A percentile compares a stretch with the other conserved stretches of the same genome.
phyloP scores from a whole-genome alignment of 2,797 vertebrate species.

The Oceanodroma leucorhoa region DNA sequence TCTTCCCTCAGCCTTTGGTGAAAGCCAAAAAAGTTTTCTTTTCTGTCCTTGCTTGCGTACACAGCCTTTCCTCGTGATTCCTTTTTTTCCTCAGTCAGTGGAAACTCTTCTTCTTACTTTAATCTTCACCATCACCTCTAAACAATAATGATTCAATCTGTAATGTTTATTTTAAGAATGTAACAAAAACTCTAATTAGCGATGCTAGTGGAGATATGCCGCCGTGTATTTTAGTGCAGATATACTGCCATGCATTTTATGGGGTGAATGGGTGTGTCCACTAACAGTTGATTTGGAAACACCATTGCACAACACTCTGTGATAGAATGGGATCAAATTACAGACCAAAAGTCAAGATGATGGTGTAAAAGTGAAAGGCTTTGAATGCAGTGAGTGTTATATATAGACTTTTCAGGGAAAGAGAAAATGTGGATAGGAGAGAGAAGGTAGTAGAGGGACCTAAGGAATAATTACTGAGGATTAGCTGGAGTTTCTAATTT shows the following conservation, averaged over 20 bases:
- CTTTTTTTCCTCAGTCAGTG: neutral
- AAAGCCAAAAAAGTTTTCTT: neutral
- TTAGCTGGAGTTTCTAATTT: neutral
- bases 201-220: neutral
- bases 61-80: neutral
- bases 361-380: neutral
- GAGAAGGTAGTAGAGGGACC: neutral
- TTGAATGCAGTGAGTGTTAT: neutral
- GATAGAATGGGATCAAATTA: neutral
- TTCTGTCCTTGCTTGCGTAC: neutral
- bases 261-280: neutral
- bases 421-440: neutral
- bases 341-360: neutral
- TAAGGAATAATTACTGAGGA: neutral
- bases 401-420: neutral
- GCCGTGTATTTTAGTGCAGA: neutral
- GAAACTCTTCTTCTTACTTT: neutral
- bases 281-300: neutral
- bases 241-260: neutral
- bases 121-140: neutral
- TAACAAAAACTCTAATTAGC: neutral
- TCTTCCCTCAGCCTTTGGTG: neutral
- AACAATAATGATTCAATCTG: neutral
- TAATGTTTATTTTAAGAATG: neutral
- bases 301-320: neutral